Conservation (phyloP, 2,888 invertebrate genomes). For the Kuschelorhynchus macadamiae region DNA sequence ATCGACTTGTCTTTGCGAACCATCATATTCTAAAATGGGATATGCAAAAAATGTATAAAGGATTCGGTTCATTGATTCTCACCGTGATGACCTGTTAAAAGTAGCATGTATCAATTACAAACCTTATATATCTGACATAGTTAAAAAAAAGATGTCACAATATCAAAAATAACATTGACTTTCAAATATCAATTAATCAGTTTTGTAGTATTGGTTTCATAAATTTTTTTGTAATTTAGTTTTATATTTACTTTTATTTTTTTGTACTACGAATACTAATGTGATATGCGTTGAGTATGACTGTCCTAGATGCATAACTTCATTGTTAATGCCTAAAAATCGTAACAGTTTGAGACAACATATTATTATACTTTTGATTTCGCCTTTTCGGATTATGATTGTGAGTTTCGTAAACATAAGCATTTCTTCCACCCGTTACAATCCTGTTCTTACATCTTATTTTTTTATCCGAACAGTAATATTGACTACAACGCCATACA, state of each 20-base stretch:
- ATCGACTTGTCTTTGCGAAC: slow-evolving; percentile 5
- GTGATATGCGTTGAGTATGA: too few species aligned
- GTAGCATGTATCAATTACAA: slow-evolving; percentile 11
- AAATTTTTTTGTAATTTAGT: too few species aligned
- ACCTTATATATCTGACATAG: too few species aligned
- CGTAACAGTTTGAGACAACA: slow-evolving; percentile 41
- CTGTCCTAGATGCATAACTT: too few species aligned
- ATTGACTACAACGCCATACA: slow-evolving; percentile 58
- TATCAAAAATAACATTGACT: too few species aligned
- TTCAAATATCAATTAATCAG: too few species aligned
- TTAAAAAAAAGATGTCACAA: too few species aligned
- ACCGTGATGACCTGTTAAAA: slow-evolving; percentile 1
- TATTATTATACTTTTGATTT: slow-evolving; percentile 49
- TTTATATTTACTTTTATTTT: too few species aligned
- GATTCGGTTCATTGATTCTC: not conserved
- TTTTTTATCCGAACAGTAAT: slow-evolving; percentile 54
- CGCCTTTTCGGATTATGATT: slow-evolving; percentile 53
- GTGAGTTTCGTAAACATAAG: slow-evolving; percentile 53
- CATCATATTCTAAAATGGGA: slow-evolving; percentile 5
- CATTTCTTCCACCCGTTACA: slow-evolving; percentile 53
- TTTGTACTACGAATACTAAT: too few species aligned
- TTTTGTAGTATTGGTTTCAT: too few species aligned
- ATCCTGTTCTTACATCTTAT: slow-evolving; percentile 56
- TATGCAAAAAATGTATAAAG: slow-evolving; percentile 5
- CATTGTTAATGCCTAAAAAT: slow-evolving; percentile 21